Evolutionary conservation across 2,797 vertebrate genomes (phyloP), one percentile per base, ranked within the genome.

Genomic region (Anguilla marmorata): DNA sequence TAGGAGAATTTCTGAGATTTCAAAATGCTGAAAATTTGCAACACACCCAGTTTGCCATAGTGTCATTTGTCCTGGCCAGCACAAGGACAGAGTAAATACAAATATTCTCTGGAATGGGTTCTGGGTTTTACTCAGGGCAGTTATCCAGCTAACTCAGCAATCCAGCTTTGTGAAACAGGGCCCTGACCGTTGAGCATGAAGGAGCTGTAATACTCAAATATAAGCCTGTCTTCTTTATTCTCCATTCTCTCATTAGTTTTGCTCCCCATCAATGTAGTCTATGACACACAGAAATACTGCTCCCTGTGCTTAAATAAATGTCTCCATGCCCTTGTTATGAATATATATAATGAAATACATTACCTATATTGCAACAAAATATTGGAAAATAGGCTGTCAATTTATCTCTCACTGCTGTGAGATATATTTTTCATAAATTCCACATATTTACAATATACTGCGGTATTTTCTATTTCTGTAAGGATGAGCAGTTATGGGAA

Each of bases 1-100:
- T 89, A 48, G n/a, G 54, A 66, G 66, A 87, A 88, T n/a, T 83
- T 74, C 48, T 19, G 7, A 56, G 30, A 87, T 89, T 74, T 74
- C 6, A 58, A 69, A 48, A 41, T 21, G 33, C 90, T 66, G 11
- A 24, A 56, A 82, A 84, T 50, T 24, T 52, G 41, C 82, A 84
- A 24, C 48, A 66, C 74, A 50, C 60, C 41, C 24, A 30, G 83
- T 24, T 52, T 3, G 24, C 80, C 45, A 24, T 58, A 58, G 1
- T 2, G 14, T 58, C 56, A 58, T 58, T 58, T 72, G 69, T 33
- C 69, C n/a, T 33, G 69, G 33, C 33, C 33, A 19, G 37, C 0
- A 19, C 14, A 45, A 37, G 19, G 74, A 45, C 14, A 45, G 37
- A 1, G 37, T 45, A 7, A 33, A 79, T 45, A 79, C 30, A 33